Base-by-base conservation (phyloP, 2,888 invertebrate species). In the Nomada lathburiana region DNA sequence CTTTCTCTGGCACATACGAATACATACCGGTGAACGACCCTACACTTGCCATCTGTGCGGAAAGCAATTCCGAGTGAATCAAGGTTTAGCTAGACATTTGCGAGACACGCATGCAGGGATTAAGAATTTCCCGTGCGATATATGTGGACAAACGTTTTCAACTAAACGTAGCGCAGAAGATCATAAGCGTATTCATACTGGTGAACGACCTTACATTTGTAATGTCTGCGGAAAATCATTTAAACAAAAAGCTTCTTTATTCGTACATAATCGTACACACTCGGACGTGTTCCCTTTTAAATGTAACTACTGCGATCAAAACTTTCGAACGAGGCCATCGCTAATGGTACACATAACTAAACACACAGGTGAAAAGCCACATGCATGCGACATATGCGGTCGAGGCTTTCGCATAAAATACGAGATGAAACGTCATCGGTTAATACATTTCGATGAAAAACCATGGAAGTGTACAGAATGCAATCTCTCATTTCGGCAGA, bases 11-110 rank as follows among this genome's bases (percentile, higher is more conserved):
- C 96, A 96, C 90, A 94, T 94, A 90, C 94, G 96, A 18, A 96
- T 96, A 74, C 96, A 96, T 91, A 95, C 96, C 10, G 96, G 96
- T 2, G 96, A 96, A 92, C 94, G 95, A 64, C 96, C 96, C 1
- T 96, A 95, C 92, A 95, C 96, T 1, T 96, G 96, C 89, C 96
- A 96, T 91, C 90, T 96, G 26, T 96, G 96, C 91, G 96, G 96
- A 2, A 96, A 96, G 87, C 95, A 95, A 90, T 96, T 96, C 93
- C 94, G 96, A 29, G 95, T 96, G n/a, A 95, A 95, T 20, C 95
- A 95, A 92, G 96, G 96, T 0, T 92, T 96, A 42, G 95, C 95
- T 63, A 94, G 96, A 1, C 96, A 96, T 89, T 88, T 96, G 36
- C 94, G 95, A 29, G 96, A 96, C 87, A 96, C 96, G 2, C 96